Evolutionary conservation across 92 coral and sea anemone genomes (phyloP).

Genomic region (Actinernus sp.): DNA sequence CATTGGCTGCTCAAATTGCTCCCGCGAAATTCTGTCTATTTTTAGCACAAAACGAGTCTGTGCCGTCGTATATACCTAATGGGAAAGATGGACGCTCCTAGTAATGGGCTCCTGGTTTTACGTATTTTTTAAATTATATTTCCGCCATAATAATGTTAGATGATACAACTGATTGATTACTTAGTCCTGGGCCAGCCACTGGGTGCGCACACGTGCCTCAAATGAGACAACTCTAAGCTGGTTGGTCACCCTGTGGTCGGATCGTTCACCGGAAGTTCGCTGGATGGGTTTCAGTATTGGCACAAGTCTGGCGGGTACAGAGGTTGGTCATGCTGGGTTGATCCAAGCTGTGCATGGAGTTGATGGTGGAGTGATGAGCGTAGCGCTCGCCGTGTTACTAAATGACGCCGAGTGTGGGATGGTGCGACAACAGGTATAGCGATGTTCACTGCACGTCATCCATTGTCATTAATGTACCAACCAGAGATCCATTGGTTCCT

Average conservation of each 20-base stretch:
- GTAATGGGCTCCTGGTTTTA: too few relatives aligned
- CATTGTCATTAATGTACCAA: too few relatives aligned
- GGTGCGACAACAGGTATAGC: constrained; percentile 94
- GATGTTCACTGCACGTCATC: too few relatives aligned
- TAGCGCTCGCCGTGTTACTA: constrained; percentile 65
- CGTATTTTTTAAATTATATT: too few relatives aligned
- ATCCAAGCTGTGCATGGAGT: constrained; percentile 67
- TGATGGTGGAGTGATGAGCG: constrained; percentile 86
- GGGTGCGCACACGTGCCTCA: constrained; percentile 59
- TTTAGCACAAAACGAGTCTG: too few relatives aligned
- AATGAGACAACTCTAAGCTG: constrained; percentile 75
- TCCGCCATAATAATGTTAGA: too few relatives aligned
- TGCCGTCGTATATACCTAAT: too few relatives aligned
- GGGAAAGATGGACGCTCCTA: too few relatives aligned
- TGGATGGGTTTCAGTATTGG: constrained; percentile 90
- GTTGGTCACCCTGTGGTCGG: constrained; percentile 96
- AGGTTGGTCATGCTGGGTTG: constrained; percentile 59
- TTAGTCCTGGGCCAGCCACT: constrained; percentile 92
- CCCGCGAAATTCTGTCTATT: too few relatives aligned
- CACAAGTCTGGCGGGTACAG: constrained; percentile 59
- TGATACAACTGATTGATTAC: too few relatives aligned
- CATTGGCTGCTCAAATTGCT: too few relatives aligned
- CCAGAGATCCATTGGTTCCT: too few relatives aligned
- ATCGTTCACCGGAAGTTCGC: constrained; percentile 95
- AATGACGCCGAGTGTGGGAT: constrained; percentile 95